phyloP scores from a whole-genome alignment of 2,797 vertebrate genomes.

The Garrulus glandarius region DNA sequence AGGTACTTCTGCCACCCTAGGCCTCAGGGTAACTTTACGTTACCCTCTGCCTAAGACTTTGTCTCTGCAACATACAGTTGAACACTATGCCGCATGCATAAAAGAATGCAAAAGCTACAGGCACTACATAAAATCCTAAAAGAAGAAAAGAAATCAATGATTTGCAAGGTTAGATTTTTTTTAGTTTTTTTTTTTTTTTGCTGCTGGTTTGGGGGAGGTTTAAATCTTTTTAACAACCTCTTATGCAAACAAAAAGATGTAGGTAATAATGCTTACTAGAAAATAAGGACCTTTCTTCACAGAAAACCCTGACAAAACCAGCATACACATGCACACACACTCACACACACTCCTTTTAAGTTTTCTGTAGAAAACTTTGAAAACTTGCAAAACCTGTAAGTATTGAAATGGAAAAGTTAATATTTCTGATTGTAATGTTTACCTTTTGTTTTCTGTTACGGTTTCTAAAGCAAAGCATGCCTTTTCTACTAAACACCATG shows the following conservation, averaged over 20 bases:
- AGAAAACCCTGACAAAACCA: slow-evolving; percentile 10
- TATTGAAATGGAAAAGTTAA: not conserved
- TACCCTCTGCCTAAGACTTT: not conserved
- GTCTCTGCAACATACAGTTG: not conserved
- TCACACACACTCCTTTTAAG: not conserved
- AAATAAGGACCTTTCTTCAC: slow-evolving; percentile 5
- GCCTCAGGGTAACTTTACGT: not conserved
- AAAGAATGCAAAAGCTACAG: not conserved
- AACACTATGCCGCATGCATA: rapidly evolving
- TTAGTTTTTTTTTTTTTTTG: not conserved
- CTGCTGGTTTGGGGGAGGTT: not conserved
- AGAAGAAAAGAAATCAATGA: not conserved
- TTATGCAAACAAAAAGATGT: slow-evolving; percentile 11
- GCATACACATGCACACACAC: not conserved
- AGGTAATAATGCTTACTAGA: not conserved
- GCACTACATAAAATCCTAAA: not conserved
- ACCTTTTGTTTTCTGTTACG: not conserved
- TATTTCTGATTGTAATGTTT: not conserved
- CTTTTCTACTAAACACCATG: not conserved
- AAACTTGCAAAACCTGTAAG: not conserved
- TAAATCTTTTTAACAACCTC: slow-evolving; percentile 36
- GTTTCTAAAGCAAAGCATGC: not conserved
- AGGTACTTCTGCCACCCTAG: not conserved
- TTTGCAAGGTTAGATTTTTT: not conserved
- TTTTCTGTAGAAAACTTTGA: not conserved